Conservation (phyloP, 2,888 invertebrate genomes). For the Lithophane ornitopus region DNA sequence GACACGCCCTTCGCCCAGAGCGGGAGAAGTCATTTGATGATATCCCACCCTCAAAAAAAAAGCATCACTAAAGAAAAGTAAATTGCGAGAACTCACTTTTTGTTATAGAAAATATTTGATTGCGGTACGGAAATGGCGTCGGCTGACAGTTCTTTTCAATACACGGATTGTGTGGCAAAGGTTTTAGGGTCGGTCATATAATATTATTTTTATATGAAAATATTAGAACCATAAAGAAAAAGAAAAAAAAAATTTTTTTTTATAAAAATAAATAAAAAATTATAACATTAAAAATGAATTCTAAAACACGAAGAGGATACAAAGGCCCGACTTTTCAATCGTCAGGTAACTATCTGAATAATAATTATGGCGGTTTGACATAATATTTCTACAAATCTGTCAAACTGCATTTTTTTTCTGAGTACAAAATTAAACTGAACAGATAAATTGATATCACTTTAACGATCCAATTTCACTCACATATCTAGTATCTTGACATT, state of each 20-base stretch:
- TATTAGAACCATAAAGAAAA: not conserved
- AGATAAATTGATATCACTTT: conserved; percentile 26
- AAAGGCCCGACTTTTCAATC: not conserved
- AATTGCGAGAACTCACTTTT: not conserved
- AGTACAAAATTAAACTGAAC: not conserved
- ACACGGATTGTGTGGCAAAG: not conserved
- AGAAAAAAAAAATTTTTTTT: too few relatives aligned
- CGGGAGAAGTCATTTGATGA: too few relatives aligned
- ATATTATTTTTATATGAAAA: not conserved
- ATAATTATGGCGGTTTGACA: too few relatives aligned
- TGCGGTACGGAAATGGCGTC: conserved; percentile 1
- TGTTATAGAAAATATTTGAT: conserved; percentile 10
- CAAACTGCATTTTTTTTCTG: not conserved
- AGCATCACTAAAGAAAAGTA: not conserved
- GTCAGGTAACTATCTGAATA: not conserved
- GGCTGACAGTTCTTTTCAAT: not conserved
- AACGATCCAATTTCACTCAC: conserved; percentile 31
- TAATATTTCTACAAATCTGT: not conserved
- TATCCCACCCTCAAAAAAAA: too few relatives aligned
- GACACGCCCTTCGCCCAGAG: too few relatives aligned
- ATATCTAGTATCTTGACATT: conserved; percentile 45
- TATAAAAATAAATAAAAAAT: too few relatives aligned
- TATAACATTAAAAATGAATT: too few relatives aligned
- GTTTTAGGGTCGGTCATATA: not conserved
- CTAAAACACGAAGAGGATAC: too few relatives aligned